These are phyloP conservation scores for Nysson spinosus DNA, from an alignment of 2,888 invertebrate genomes.

Conservation along the genomic window DNA sequence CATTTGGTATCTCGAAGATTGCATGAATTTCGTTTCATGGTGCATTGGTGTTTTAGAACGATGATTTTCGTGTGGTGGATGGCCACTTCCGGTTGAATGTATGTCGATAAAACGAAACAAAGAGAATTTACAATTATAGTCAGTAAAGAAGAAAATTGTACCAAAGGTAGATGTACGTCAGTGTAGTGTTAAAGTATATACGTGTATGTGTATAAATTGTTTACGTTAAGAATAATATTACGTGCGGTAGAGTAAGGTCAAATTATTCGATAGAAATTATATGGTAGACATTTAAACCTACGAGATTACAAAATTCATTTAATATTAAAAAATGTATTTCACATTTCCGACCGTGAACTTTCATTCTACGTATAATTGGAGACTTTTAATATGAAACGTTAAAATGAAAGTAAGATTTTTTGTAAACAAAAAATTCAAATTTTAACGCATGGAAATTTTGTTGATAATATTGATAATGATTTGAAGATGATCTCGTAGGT, in stretches of 20 bases:
- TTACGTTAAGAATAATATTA: conserved; percentile 15
- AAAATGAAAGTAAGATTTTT: too few relatives aligned
- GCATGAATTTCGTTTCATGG: too few relatives aligned
- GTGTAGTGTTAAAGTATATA: conserved; percentile 36
- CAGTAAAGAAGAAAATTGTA: conserved; percentile 68
- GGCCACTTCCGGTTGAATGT: background rate
- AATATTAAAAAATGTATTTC: background rate
- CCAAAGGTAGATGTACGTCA: conserved; percentile 70
- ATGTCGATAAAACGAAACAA: conserved; percentile 38
- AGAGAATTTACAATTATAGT: conserved; percentile 66
- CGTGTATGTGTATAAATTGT: conserved; percentile 43
- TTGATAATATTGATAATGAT: background rate
- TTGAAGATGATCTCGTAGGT: conserved; percentile 19
- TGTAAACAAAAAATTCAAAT: background rate
- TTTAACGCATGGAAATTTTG: background rate
- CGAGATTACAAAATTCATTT: conserved; percentile 20
- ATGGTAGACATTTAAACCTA: conserved; percentile 13
- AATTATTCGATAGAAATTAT: conserved; percentile 9
- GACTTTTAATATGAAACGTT: background rate
- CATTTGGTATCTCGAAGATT: too few relatives aligned
- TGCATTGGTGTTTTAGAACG: too few relatives aligned
- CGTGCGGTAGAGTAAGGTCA: conserved; percentile 1
- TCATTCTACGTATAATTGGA: background rate
- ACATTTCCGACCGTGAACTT: too few relatives aligned
- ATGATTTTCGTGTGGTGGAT: too few relatives aligned